These are phyloP conservation scores for Tiliqua scincoides DNA, from an alignment of 2,113 vertebrate genomes.

Conservation along the genomic window DNA sequence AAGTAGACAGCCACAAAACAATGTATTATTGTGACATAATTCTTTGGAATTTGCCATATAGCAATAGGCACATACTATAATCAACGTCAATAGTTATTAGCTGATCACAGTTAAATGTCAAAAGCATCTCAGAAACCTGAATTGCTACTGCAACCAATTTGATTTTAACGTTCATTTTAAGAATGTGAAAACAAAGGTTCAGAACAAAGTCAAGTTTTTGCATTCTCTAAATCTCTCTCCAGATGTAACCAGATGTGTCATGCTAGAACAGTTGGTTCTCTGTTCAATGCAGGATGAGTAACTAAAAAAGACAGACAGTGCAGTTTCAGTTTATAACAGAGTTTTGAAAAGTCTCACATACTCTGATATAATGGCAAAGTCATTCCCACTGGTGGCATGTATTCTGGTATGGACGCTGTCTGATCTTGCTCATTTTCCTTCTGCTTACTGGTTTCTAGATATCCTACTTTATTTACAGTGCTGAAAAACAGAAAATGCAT, in stretches of 20 bases:
- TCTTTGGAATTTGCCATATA: background rate
- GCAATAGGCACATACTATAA: background rate
- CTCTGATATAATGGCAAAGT: conserved; percentile 68
- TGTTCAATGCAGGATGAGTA: background rate
- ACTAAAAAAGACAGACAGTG: background rate
- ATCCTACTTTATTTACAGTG: conserved; percentile 62
- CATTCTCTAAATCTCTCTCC: background rate
- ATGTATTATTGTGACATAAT: background rate
- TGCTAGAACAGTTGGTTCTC: background rate
- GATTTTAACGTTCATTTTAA: background rate
- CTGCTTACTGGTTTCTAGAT: conserved; percentile 39
- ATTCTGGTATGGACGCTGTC: background rate
- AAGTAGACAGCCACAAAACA: background rate
- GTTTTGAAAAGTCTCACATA: conserved; percentile 31
- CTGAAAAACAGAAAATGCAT: conserved; percentile 45
- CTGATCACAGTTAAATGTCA: background rate
- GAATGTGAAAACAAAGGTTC: background rate
- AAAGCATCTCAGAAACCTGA: background rate
- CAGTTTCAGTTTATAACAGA: background rate
- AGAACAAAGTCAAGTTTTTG: background rate
- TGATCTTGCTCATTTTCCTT: conserved; percentile 59
- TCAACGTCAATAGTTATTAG: background rate
- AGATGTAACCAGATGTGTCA: background rate
- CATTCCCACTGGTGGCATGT: conserved; percentile 29
- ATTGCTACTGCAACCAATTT: background rate